Evolutionary conservation across 2,888 invertebrate species (phyloP).

Genomic region (Pseudococcus viburni): DNA sequence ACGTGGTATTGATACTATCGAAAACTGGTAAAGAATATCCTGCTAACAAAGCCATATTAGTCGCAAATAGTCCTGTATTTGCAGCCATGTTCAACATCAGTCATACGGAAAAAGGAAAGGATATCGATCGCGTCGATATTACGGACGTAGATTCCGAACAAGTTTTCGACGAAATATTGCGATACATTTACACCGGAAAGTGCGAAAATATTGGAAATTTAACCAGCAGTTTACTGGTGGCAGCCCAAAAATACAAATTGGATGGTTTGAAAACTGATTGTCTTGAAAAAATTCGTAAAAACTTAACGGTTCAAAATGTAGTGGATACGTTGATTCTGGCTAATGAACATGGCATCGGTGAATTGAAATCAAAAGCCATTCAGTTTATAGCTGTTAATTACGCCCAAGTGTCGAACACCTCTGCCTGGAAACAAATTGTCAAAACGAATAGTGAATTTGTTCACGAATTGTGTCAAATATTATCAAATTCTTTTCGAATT

Average conservation of each 20-base stretch:
- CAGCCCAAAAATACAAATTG: background rate
- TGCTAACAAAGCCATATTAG: background rate
- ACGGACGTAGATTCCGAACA: background rate
- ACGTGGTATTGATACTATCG: background rate
- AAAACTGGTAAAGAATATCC: background rate
- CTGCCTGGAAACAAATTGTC: background rate
- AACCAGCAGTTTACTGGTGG: background rate
- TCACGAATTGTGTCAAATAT: background rate
- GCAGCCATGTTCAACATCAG: background rate
- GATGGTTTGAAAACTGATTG: background rate
- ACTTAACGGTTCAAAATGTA: background rate
- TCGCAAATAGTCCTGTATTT: background rate
- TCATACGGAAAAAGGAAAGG: background rate
- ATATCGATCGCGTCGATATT: background rate
- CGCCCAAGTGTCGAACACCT: background rate
- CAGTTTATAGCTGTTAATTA: background rate
- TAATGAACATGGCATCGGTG: background rate
- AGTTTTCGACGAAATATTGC: background rate
- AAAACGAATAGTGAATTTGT: background rate
- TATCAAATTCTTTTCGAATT: no score
- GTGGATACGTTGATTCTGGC: background rate
- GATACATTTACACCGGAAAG: background rate
- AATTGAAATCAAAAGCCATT: background rate
- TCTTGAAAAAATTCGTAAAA: no score
- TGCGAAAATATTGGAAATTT: background rate